These are phyloP conservation scores for Clarias pachynema DNA, from an alignment of 2,797 vertebrate species.

Conservation along the genomic window DNA sequence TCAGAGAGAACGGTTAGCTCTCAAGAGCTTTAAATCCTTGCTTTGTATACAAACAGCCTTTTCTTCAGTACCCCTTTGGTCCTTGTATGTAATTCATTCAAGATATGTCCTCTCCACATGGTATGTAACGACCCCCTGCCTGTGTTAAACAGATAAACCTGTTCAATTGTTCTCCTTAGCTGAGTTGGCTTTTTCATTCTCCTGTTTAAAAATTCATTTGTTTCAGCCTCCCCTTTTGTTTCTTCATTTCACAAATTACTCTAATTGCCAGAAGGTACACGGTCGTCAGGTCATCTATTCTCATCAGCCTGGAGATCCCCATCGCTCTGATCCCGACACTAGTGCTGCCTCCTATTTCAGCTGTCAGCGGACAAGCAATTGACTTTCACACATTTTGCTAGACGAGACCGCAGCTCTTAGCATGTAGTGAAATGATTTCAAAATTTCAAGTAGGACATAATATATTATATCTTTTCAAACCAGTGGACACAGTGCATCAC, in stretches of 20 bases:
- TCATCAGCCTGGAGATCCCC: conserved; percentile 30
- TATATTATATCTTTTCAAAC: not conserved
- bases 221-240: conserved; percentile 22
- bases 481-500: not conserved
- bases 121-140: not conserved
- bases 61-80: not conserved
- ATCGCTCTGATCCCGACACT: conserved; percentile 18
- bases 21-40: not conserved
- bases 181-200: conserved; percentile 5
- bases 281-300: conserved; percentile 39
- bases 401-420: not conserved
- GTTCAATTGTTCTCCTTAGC: not conserved
- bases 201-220: conserved; percentile 40
- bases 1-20: not conserved
- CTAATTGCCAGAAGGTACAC: conserved; percentile 33
- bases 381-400: conserved; percentile 20
- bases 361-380: conserved; percentile 35
- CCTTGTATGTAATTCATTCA: not conserved
- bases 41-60: not conserved
- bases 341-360: conserved; percentile 30
- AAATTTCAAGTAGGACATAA: not conserved
- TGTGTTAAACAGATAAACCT: conserved; percentile 2
- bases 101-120: not conserved
- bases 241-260: conserved; percentile 25
- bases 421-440: not conserved